Percentiles rank a stretch among this genome's conserved stretches.
phyloP scores from a whole-genome alignment of 1,140 invertebrate species.

The Panagrolaimus sp. region DNA sequence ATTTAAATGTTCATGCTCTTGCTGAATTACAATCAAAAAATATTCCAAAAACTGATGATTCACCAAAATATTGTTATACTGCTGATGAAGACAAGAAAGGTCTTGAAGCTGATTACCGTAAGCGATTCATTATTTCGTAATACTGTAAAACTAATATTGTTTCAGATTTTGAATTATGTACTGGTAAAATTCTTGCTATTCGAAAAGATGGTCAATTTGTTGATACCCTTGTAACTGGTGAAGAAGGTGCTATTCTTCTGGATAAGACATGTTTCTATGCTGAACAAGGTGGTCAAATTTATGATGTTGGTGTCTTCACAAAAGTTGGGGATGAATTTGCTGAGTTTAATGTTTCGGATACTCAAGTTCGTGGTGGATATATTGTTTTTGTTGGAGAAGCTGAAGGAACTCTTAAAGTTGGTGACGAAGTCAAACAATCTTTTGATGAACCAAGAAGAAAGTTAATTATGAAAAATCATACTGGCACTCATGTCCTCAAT shows the following conservation, averaged over 20 bases:
- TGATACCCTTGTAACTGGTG: conserved; percentile 72
- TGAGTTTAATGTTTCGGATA: conserved; percentile 88
- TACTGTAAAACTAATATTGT: neutral
- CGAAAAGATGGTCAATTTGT: conserved; percentile 80
- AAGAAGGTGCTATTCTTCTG: conserved; percentile 85
- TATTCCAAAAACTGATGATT: conserved; percentile 80
- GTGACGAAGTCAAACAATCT: conserved; percentile 76
- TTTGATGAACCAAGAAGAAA: conserved; percentile 78
- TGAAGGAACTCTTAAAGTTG: conserved; percentile 73
- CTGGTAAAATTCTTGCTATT: conserved; percentile 65
- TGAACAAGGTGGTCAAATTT: conserved; percentile 96
- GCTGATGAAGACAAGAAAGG: conserved; percentile 64
- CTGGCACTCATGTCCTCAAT: conserved; percentile 94
- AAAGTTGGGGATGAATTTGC: conserved; percentile 75
- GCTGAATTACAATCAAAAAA: conserved; percentile 73
- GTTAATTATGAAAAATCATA: conserved; percentile 96
- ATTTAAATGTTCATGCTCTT: conserved; percentile 89
- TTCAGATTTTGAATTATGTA: conserved; percentile 63
- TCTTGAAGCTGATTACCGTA: conserved; percentile 68
- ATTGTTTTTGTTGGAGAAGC: conserved; percentile 77
- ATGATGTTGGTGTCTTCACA: conserved; percentile 87
- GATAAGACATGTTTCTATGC: conserved; percentile 81
- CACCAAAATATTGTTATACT: conserved; percentile 82
- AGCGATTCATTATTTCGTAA: conserved; percentile 17
- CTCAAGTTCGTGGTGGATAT: conserved; percentile 91